Evolutionary conservation across 2,888 invertebrate species (phyloP).

Genomic region (Drosophila differens): DNA sequence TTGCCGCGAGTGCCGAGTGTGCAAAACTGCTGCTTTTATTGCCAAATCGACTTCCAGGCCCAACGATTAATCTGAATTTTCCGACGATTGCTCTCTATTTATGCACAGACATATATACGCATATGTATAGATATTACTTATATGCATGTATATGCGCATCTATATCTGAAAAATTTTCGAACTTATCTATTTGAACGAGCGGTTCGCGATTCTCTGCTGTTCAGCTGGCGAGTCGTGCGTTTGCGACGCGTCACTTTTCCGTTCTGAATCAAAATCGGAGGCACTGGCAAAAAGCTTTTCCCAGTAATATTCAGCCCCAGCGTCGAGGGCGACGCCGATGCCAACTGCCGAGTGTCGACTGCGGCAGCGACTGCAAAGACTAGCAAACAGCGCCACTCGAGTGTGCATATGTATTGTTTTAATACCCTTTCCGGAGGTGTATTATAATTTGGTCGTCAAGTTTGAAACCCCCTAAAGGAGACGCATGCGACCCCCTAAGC

Average conservation of each 20-base stretch:
- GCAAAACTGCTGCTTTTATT: slow-evolving; percentile 15
- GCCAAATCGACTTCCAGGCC: slow-evolving; percentile 32
- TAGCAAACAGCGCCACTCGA: slow-evolving; percentile 1
- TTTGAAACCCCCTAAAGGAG: background rate
- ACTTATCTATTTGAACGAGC: slow-evolving; percentile 38
- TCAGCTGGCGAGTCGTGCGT: slow-evolving; percentile 54
- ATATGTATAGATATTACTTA: slow-evolving; percentile 14
- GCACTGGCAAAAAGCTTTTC: slow-evolving; percentile 71
- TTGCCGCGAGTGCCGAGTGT: slow-evolving; percentile 36
- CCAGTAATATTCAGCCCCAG: slow-evolving; percentile 51
- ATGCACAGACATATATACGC: background rate
- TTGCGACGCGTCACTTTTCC: slow-evolving; percentile 71
- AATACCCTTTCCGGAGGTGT: background rate
- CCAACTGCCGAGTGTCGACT: slow-evolving; percentile 15
- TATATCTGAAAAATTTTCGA: slow-evolving; percentile 29
- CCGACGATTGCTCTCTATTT: slow-evolving; percentile 12
- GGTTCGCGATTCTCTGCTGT: slow-evolving; percentile 30
- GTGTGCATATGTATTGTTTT: slow-evolving; percentile 16
- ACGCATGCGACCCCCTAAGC: background rate
- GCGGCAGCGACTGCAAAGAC: slow-evolving; percentile 7
- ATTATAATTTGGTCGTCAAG: background rate
- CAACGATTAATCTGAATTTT: slow-evolving; percentile 28
- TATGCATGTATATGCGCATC: slow-evolving; percentile 23
- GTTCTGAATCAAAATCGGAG: slow-evolving; percentile 70
- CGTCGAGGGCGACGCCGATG: slow-evolving; percentile 15